Evolutionary conservation across 1,140 invertebrate genomes (phyloP), one percentile per base, ranked within the genome.

Genomic region (Sarcophaga bullata): DNA sequence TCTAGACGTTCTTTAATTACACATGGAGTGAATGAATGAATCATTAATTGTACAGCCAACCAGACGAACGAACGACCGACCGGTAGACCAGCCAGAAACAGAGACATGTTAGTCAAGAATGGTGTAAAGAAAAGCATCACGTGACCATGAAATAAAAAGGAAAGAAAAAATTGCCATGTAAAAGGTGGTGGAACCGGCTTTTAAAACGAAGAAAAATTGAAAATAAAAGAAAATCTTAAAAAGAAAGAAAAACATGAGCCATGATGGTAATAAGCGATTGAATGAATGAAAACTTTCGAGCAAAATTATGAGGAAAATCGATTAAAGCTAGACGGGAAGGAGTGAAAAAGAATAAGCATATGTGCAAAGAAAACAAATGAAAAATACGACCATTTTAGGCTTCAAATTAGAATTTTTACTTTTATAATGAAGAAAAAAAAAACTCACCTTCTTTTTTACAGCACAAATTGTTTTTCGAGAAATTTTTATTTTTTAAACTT

Each of bases 401-500:
- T 4, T 2, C 25, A 37, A 37, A 37, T 37, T 37, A 37, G 25
- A 37, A 37, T 37, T 37, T 37, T 37, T 37, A 37, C 4, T 37
- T 37, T 37, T 37, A 37, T 37, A 37, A 37, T 37, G 25, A 37
- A 37, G 25, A 37, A 37, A 4, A 4, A 4, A 37, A 37, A 37
- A 37, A 37, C 75, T 50, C 25, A 78, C 75, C 75, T 78, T 78
- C 11, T 78, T 50, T 47, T 78, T n/a, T n/a, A n/a, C 15, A 52
- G 6, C 9, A 6, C 25, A 10, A 49, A 54, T 6, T 19, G 9
- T 68, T 68, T 19, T 5, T 62, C 7, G 15, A n/a, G 25, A 15
- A 6, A 19, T 68, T 68, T 9, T 68, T 62, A n/a, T 8, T 62
- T 68, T 19, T 25, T 6, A 19, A 68, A 68, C 19, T 37, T 19